phyloP scores from a whole-genome alignment of 2,113 vertebrate genomes.

The Larimichthys crocea region DNA sequence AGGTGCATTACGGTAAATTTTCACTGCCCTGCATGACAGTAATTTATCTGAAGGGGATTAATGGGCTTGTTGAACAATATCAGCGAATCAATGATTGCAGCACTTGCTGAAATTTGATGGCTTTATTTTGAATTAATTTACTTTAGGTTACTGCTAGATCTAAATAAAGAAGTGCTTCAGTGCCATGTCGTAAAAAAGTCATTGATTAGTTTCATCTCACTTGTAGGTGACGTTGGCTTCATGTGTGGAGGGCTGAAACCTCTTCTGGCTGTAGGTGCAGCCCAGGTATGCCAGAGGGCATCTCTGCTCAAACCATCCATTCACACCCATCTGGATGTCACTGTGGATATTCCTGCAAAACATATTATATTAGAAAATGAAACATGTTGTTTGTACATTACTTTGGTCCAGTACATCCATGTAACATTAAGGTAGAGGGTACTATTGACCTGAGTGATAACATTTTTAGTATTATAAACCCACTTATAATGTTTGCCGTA shows the following conservation, averaged over 20 bases:
- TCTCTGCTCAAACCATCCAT: slow-evolving; percentile 94
- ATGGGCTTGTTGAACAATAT: not conserved
- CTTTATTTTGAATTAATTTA: not conserved
- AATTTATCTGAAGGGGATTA: not conserved
- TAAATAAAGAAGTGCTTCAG: not conserved
- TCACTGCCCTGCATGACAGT: not conserved
- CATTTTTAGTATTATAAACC: not conserved
- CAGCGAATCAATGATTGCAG: not conserved
- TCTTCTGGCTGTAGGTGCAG: slow-evolving; percentile 91
- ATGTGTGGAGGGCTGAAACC: slow-evolving; percentile 87
- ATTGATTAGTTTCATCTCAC: slow-evolving; percentile 49
- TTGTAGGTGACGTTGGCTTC: slow-evolving; percentile 88
- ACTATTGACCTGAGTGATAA: not conserved
- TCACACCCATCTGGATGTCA: slow-evolving; percentile 93
- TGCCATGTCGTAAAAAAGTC: not conserved
- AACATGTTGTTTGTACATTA: too few relatives aligned
- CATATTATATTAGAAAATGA: too few relatives aligned
- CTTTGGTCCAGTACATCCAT: too few relatives aligned
- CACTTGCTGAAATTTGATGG: not conserved
- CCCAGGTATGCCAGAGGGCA: slow-evolving; percentile 96
- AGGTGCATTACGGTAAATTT: not conserved
- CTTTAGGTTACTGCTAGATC: not conserved
- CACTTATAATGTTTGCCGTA: slow-evolving; percentile 90
- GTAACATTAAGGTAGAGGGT: too few relatives aligned
- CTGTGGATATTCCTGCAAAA: slow-evolving; percentile 87